Percentiles rank a stretch among this genome's conserved stretches.
These are phyloP conservation scores for Orientallactaga sibirica DNA, from an alignment of 2,797 vertebrate genomes.

Conservation along the genomic window DNA sequence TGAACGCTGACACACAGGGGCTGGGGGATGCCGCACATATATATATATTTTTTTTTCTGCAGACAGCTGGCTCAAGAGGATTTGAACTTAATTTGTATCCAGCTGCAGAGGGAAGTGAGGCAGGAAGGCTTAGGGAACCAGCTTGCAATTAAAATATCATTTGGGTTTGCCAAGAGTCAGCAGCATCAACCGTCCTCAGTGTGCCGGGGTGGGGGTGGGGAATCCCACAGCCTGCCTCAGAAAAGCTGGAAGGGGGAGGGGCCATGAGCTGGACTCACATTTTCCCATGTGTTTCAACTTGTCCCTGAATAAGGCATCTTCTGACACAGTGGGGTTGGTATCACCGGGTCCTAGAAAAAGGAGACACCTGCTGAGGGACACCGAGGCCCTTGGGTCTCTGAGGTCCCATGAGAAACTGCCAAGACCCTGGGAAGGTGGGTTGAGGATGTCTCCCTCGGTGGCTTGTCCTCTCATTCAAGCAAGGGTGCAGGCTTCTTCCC, in stretches of 20 bases:
- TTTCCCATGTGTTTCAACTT: constrained; percentile 99
- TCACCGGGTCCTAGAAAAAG: constrained; percentile 89
- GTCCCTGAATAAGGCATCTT: constrained; percentile 98
- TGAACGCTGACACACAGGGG: background rate
- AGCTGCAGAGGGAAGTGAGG: constrained; percentile 63
- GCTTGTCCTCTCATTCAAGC: background rate
- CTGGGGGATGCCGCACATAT: background rate
- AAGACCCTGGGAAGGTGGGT: rapidly evolving
- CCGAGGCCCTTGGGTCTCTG: background rate
- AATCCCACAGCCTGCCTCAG: background rate
- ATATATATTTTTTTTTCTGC: constrained; percentile 50
- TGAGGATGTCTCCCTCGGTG: background rate
- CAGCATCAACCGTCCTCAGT: background rate
- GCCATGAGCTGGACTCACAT: constrained; percentile 90
- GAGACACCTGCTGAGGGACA: constrained; percentile 86
- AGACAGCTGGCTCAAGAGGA: constrained; percentile 80
- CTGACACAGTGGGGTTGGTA: constrained; percentile 90
- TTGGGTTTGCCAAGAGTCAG: constrained; percentile 60
- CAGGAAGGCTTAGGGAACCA: constrained; percentile 60
- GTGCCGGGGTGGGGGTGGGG: background rate
- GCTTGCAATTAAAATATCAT: constrained; percentile 70
- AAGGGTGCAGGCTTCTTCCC: background rate
- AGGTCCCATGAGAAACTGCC: background rate
- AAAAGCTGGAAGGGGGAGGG: background rate
- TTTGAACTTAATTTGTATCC: constrained; percentile 82